Conservation (phyloP, 2,888 invertebrate species). For the Epinotia demarniana region DNA sequence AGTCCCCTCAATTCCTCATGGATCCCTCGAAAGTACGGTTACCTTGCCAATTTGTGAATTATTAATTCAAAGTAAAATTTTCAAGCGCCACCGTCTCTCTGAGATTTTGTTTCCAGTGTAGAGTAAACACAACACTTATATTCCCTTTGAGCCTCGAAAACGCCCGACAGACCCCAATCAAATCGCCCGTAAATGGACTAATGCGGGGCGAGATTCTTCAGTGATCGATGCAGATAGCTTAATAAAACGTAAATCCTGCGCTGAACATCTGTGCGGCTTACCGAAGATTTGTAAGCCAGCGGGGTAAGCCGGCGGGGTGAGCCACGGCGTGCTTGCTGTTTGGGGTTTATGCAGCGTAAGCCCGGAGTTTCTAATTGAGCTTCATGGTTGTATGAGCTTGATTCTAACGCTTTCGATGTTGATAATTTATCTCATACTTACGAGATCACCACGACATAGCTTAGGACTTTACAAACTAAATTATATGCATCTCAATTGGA, state of each 20-base stretch:
- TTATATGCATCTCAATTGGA: too few species aligned
- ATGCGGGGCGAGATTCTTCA: slow-evolving; percentile 32
- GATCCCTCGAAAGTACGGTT: too few species aligned
- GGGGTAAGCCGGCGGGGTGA: slow-evolving; percentile 60
- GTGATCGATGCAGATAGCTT: slow-evolving; percentile 53
- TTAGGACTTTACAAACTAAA: background rate
- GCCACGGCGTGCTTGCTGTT: slow-evolving; percentile 49
- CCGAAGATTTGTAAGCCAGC: slow-evolving; percentile 71
- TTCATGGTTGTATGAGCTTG: slow-evolving; percentile 1
- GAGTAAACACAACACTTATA: slow-evolving; percentile 2
- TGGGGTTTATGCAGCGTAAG: slow-evolving; percentile 30
- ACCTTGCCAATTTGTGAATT: too few species aligned
- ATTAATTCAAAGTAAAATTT: background rate
- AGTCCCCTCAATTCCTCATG: too few species aligned
- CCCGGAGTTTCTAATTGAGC: slow-evolving; percentile 32
- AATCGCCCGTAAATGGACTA: slow-evolving; percentile 25
- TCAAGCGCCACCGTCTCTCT: background rate
- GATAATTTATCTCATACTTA: slow-evolving; percentile 2
- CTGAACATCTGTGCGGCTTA: slow-evolving; percentile 74
- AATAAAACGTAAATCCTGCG: slow-evolving; percentile 73
- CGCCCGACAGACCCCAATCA: slow-evolving; percentile 6
- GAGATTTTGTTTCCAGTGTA: background rate
- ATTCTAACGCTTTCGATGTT: background rate
- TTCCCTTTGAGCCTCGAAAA: background rate
- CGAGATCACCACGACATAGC: too few species aligned